Conservation (phyloP, 2,888 invertebrate species). For the Onchidella celtica region DNA sequence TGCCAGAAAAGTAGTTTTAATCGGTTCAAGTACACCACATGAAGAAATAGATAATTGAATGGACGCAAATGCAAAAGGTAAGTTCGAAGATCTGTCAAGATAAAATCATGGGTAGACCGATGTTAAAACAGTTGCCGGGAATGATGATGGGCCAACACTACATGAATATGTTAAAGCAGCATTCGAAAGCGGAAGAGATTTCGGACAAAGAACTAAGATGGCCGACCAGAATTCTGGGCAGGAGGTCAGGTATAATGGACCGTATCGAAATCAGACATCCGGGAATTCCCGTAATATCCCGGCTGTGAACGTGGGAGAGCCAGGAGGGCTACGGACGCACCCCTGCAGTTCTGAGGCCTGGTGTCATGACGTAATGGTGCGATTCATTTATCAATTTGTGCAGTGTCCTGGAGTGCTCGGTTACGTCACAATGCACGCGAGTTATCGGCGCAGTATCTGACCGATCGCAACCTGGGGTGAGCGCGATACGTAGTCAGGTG, state of each 20-base stretch:
- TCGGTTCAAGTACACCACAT: too few species aligned
- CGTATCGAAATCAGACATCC: constrained; percentile 7
- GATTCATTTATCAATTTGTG: constrained; percentile 25
- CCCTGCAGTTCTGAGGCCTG: neutral
- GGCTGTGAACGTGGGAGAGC: neutral
- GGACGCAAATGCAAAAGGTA: too few species aligned
- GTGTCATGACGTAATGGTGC: neutral
- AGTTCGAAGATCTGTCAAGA: too few species aligned
- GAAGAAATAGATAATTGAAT: too few species aligned
- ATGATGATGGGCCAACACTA: too few species aligned
- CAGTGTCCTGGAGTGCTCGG: neutral
- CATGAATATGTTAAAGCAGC: too few species aligned
- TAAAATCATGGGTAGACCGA: too few species aligned
- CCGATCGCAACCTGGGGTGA: neutral
- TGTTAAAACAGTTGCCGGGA: too few species aligned
- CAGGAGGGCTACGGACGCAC: neutral
- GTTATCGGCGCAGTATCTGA: neutral
- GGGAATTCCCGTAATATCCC: neutral
- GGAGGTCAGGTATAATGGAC: neutral
- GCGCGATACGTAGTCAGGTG: neutral
- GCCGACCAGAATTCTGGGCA: too few species aligned
- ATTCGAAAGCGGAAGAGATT: too few species aligned
- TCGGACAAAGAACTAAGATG: too few species aligned
- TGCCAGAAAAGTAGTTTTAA: too few species aligned
- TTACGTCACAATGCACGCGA: constrained; percentile 14